Evolutionary conservation across 2,888 invertebrate genomes (phyloP), one percentile per base, ranked within the genome.

Genomic region (Maniola hyperantus): DNA sequence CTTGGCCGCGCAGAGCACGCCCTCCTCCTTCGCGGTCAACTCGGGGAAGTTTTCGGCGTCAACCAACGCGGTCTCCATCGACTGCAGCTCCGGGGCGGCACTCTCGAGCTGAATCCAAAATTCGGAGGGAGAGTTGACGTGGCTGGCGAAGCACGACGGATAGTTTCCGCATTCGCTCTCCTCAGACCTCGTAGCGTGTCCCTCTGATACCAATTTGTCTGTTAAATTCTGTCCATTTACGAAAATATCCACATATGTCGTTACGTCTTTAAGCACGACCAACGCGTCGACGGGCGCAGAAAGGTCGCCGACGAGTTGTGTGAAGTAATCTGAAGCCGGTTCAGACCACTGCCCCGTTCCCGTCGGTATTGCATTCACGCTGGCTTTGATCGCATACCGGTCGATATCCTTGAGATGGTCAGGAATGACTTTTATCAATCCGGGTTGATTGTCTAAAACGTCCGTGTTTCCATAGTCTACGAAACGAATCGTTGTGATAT

Each of bases 391-490:
- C 0, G 95, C 94, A 73, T 93, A 94, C 11, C 92, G 87, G 68
- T 94, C 94, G 0, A 93, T 78, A 0, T 89, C 83, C 54, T 93
- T 93, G 74, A 95, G 84, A 13, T 93, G 88, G 0, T 94, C 93
- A 0, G 95, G 94, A 71, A 96, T 87, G 5, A 90, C 89, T 76
- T 95, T 96, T 10, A 96, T 88, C 33, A 93, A 85, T 0, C 90
- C 93, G 0, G 93, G 93, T 26, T 93, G 91, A 71, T 95, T 95
- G 55, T 95, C 93, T 0, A 96, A 90, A 0, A 96, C 94, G 74
- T 97, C 96, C 0, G 96, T 96, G 77, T 96, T 96, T 10, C 97
- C 97, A 76, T 94, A 96, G 80, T 97, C 97, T 13, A 96, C 94
- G 75, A 96, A 97, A 42, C 96, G 93, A 0, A 97, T 94, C 0